Base-by-base conservation (phyloP, 1,140 invertebrate species). In the Sitophilus oryzae region DNA sequence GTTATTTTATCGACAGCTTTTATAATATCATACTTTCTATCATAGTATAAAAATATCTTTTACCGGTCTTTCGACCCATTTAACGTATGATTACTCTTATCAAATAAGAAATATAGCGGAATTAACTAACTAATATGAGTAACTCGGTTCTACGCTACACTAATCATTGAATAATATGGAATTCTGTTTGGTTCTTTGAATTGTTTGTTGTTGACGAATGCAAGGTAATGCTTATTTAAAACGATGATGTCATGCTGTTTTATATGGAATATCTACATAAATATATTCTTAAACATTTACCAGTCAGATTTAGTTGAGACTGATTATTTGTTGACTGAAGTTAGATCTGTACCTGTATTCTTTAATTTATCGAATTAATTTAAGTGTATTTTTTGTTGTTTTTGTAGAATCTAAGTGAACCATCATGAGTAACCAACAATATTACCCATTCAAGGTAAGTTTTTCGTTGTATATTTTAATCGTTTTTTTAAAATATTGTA, bases 361-460 rank as follows among this genome's bases (percentile, higher is more conserved):
- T 42, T 52, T 53, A 14, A 20, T 34, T 22, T 58, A 50, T 49
- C 14, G 9, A 18, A 35, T 23, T 40, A 38, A 10, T 55, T 43
- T 53, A 25, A 56, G 30, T 50, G 23, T 47, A 47, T 48, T 57
- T 37, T 40, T 35, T 54, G 44, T 60, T 50, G 43, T 55, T 56
- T 45, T 60, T 62, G 46, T 59, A 62, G 56, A 34, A 22, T 11
- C 47, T 35, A 47, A 52, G 16, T 38, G 34, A 56, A 47, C 45
- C 52, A 66, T 35, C 56, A 68, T 68, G 66, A 67, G 62, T 48
- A 65, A 64, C 59, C 67, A 69, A 48, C 67, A 69, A 58, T 69
- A 69, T 62, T 69, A 68, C 38, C 67, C 67, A 57, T 69, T 69
- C 66, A 69, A 69, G 62, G 67, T 69, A 55, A 68, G 67, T 60